phyloP scores from a whole-genome alignment of 2,888 invertebrate genomes.

The Cynaeus angustus region DNA sequence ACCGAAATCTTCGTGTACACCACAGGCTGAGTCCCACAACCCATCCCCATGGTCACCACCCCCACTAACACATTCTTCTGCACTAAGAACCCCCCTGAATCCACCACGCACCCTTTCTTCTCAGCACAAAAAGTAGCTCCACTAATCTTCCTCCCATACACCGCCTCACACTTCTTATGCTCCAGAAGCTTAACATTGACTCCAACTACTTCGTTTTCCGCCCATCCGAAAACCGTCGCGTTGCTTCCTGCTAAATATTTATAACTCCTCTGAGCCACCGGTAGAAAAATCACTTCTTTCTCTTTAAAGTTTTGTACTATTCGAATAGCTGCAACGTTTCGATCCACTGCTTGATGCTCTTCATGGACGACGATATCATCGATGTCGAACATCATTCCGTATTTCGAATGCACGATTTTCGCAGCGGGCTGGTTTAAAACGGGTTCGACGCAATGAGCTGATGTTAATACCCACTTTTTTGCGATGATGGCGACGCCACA shows the following conservation, averaged over 20 bases:
- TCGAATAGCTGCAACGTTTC: constrained; percentile 56
- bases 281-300: constrained; percentile 47
- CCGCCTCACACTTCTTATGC: constrained; percentile 51
- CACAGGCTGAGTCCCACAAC: constrained; percentile 55
- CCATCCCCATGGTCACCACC: constrained; percentile 55
- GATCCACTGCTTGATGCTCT: constrained; percentile 52
- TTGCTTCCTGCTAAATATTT: constrained; percentile 56
- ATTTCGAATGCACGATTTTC: constrained; percentile 54
- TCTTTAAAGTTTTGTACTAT: constrained; percentile 55
- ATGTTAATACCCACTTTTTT: constrained; percentile 57
- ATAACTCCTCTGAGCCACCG: constrained; percentile 52
- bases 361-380: constrained; percentile 55
- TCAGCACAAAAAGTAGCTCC: constrained; percentile 50
- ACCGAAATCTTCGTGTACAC: constrained; percentile 57
- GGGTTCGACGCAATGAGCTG: constrained; percentile 57
- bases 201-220: constrained; percentile 36
- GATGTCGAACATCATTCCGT: constrained; percentile 55
- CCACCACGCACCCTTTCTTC: constrained; percentile 53
- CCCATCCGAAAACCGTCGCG: constrained; percentile 56
- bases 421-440: constrained; percentile 54
- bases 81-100: constrained; percentile 58
- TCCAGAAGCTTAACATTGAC: constrained; percentile 53
- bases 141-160: constrained; percentile 43
- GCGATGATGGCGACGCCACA: constrained; percentile 57
- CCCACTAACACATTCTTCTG: constrained; percentile 57